Base-by-base conservation (phyloP, 2,888 invertebrate genomes). In the Aspidapion aeneum region DNA sequence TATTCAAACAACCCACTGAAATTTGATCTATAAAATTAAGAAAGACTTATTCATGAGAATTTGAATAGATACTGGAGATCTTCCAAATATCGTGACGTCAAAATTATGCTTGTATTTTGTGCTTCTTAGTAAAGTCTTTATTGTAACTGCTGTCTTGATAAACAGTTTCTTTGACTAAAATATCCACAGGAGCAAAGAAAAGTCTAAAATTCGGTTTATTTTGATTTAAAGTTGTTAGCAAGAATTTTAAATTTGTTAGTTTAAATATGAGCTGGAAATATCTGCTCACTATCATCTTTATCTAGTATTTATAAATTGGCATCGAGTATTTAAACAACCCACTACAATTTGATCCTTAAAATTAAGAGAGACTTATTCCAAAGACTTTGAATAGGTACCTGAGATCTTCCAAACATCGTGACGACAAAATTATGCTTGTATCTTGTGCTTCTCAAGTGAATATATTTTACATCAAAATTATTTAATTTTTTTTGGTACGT, bases 261-360 rank as follows among this genome's bases (percentile, higher is more conserved):
- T 81, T 92, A 92, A 1, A 93, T 83, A 73, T 93, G 93, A 69
- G 87, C 84, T 0, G 93, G 93, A 75, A 93, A 93, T 20, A 91
- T 87, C 21, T 93, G 80, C 7, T 87, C 88, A 0, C 86, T 85
- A 74, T 92, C 90, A 73, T 93, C 92, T 67, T 85, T 86, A 69
- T 91, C 93, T 1, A 88, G 87, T 5, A 92, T 76, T 16, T 83
- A 90, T 21, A 88, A 85, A 74, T 88, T 88, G 63, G 86, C 80
- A 9, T 83, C 82, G 0, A 1, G 66, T 69, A 60, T 90, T 90
- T 92, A 93, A 93, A 75, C 93, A 94, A 1, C 92, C 93, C 3
- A 94, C 83, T 0, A 90, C 90, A 73, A 93, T 93, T 74, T 88
- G 89, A 75, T 92, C 92, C 63, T 93, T 86, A 68, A 93, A 81